phyloP scores from a whole-genome alignment of 2,113 vertebrate species.

The Pteruthius melanotis region DNA sequence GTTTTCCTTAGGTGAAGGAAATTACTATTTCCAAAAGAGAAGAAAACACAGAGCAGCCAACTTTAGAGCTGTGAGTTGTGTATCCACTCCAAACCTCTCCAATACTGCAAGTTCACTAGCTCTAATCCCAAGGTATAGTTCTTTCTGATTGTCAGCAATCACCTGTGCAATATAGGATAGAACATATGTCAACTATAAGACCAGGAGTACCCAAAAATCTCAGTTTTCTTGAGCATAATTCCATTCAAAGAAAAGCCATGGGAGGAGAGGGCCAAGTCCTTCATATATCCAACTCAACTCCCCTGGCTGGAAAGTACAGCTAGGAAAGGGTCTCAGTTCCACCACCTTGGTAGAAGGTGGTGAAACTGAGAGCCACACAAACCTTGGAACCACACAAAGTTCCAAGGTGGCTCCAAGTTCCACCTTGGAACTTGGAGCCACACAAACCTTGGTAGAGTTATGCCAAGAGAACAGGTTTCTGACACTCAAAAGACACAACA shows the following conservation, averaged over 20 bases:
- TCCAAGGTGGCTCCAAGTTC: too few relatives aligned
- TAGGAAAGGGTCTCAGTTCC: neutral
- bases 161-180: neutral
- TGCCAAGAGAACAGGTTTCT: neutral
- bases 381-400: too few relatives aligned
- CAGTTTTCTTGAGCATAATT: neutral
- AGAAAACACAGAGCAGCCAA: neutral
- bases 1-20: neutral
- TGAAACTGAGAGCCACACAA: neutral
- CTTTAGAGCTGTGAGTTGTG: neutral
- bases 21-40: neutral
- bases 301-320: neutral
- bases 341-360: too few relatives aligned
- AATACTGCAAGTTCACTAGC: neutral
- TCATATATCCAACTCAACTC: fast-evolving
- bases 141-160: neutral
- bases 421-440: too few relatives aligned
- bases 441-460: neutral
- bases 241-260: neutral
- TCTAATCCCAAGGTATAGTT: neutral
- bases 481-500: neutral
- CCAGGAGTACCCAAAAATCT: neutral
- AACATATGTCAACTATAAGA: neutral
- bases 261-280: neutral
- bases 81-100: neutral